Conservation (phyloP, 2,888 invertebrate species). For the Ormyrus thymus region DNA sequence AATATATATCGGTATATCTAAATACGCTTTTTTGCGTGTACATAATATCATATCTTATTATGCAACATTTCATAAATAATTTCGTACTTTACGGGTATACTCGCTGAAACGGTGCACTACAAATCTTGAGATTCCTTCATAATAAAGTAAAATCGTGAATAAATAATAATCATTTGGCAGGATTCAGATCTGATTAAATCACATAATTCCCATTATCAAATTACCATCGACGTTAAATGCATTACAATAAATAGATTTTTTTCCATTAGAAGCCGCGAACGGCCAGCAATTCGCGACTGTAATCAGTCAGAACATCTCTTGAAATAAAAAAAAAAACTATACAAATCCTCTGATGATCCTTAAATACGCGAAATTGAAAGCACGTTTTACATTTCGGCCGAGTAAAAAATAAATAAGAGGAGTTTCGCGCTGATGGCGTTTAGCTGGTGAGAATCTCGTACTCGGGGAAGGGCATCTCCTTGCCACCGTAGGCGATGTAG, state of each 20-base stretch:
- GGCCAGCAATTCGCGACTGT: constrained; percentile 30
- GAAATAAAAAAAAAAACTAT: neutral
- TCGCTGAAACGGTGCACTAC: constrained; percentile 4
- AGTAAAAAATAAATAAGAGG: too few species aligned
- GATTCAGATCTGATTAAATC: constrained; percentile 20
- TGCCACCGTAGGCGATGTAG: constrained; percentile 89
- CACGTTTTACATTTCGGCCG: neutral
- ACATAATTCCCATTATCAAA: neutral
- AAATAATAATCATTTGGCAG: constrained; percentile 21
- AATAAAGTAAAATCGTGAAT: neutral
- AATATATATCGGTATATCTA: constrained; percentile 28
- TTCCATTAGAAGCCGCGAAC: constrained; percentile 9
- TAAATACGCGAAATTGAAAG: neutral
- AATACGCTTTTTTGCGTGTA: constrained; percentile 8
- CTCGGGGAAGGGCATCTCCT: constrained; percentile 86
- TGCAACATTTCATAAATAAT: constrained; percentile 29
- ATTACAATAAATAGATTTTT: constrained; percentile 11
- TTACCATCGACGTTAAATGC: constrained; percentile 16
- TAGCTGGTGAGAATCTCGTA: constrained; percentile 82
- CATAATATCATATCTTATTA: constrained; percentile 17
- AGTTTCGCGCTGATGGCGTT: neutral
- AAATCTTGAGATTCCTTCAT: constrained; percentile 25
- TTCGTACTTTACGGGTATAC: neutral
- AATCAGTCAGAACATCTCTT: neutral
- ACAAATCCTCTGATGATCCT: neutral